Evolutionary conservation across 2,113 vertebrate species (phyloP).

Genomic region (Pterocles burchelli): DNA sequence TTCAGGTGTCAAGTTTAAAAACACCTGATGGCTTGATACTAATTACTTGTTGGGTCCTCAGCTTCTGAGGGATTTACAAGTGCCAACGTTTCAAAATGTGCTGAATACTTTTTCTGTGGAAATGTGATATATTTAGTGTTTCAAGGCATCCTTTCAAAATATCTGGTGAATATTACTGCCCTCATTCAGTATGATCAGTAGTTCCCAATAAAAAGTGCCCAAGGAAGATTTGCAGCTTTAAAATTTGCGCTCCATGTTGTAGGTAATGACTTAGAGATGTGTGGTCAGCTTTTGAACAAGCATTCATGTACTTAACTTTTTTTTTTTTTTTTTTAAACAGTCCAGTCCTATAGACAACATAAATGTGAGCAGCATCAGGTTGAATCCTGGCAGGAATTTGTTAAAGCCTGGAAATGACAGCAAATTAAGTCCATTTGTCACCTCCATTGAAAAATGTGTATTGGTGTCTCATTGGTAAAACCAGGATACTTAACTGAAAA

Average conservation of each 20-base stretch:
- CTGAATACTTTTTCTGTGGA: neutral
- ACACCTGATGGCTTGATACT: neutral
- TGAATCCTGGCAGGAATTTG: neutral
- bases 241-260: neutral
- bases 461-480: neutral
- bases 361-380: neutral
- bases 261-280: neutral
- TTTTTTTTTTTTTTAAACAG: neutral
- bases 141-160: neutral
- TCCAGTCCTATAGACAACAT: neutral
- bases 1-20: neutral
- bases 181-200: neutral
- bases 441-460: neutral
- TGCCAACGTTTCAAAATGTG: neutral
- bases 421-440: neutral
- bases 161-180: neutral
- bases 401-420: neutral
- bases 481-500: slow-evolving; percentile 16
- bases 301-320: neutral
- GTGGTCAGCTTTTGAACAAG: neutral
- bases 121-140: neutral
- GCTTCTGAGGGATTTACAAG: neutral
- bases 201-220: neutral
- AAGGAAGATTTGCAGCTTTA: neutral
- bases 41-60: neutral